These are phyloP conservation scores for Siderastrea siderea DNA, from an alignment of 92 coral and sea anemone species.

Conservation along the genomic window DNA sequence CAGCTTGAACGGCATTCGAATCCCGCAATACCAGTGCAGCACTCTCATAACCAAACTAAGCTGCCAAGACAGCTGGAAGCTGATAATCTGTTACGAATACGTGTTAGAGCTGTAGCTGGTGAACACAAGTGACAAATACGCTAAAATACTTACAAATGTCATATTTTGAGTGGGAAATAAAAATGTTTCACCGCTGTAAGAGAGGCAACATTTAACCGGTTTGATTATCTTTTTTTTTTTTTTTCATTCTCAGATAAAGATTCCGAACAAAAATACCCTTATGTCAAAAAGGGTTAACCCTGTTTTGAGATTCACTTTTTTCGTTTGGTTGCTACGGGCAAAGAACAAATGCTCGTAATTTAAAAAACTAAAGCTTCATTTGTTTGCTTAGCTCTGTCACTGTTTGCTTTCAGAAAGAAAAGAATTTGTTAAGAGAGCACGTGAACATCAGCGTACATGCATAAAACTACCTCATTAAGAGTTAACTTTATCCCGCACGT, in stretches of 20 bases:
- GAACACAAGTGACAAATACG: not conserved
- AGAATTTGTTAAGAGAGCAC: slow-evolving; percentile 40
- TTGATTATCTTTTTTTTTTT: not conserved
- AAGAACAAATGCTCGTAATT: slow-evolving; percentile 12
- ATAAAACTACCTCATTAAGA: slow-evolving; percentile 52
- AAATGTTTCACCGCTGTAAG: not conserved
- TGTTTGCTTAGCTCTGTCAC: slow-evolving; percentile 12
- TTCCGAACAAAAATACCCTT: too few relatives aligned
- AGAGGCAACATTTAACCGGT: not conserved
- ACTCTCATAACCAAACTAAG: too few relatives aligned
- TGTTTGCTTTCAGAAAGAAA: slow-evolving; percentile 21
- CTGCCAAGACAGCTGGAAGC: too few relatives aligned
- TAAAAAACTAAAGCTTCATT: not conserved
- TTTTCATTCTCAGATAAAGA: not conserved
- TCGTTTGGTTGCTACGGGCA: slow-evolving; percentile 27
- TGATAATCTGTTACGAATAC: too few relatives aligned
- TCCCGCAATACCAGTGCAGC: too few relatives aligned
- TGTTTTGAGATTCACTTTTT: not conserved
- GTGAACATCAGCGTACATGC: slow-evolving; percentile 71
- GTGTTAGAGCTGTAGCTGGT: too few relatives aligned
- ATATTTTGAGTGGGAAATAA: too few relatives aligned
- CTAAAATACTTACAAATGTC: not conserved
- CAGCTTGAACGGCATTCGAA: too few relatives aligned
- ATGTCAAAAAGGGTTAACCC: not conserved
- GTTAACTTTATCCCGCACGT: not conserved